phyloP scores from a whole-genome alignment of 2,888 invertebrate genomes.

The Hydropsyche betteni region DNA sequence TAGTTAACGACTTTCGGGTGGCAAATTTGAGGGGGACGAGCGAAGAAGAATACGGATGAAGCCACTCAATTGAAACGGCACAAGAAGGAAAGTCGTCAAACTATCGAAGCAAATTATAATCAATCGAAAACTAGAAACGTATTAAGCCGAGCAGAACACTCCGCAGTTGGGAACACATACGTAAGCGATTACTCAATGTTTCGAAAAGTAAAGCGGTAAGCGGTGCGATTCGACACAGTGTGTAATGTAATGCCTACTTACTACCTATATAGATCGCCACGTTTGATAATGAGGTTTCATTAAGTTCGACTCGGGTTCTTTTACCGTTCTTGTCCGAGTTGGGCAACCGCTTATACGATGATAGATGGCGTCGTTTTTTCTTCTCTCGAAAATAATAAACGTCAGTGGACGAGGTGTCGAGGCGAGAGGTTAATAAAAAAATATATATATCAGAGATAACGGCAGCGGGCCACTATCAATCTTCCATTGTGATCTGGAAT shows the following conservation, averaged over 20 bases:
- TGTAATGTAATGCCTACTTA: slow-evolving; percentile 6
- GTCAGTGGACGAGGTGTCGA: slow-evolving; percentile 18
- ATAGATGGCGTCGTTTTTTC: slow-evolving; percentile 23
- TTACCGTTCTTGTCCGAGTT: slow-evolving; percentile 3
- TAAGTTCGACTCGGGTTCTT: slow-evolving; percentile 26
- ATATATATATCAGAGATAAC: slow-evolving; percentile 23
- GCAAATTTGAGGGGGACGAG: neutral
- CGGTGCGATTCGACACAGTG: neutral
- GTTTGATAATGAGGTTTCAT: slow-evolving; percentile 25
- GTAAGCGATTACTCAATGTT: neutral
- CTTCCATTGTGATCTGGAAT: slow-evolving; percentile 40
- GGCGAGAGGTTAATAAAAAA: slow-evolving; percentile 32
- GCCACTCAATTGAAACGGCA: slow-evolving; percentile 21
- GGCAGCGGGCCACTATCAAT: slow-evolving; percentile 31
- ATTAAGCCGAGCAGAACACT: neutral
- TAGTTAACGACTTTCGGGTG: slow-evolving; percentile 22
- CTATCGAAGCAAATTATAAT: slow-evolving; percentile 18
- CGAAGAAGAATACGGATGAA: slow-evolving; percentile 14
- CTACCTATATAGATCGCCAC: neutral
- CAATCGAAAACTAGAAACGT: neutral
- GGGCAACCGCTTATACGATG: slow-evolving; percentile 27
- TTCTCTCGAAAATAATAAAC: slow-evolving; percentile 5
- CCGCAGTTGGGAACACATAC: neutral
- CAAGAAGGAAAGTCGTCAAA: slow-evolving; percentile 13
- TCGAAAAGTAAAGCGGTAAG: too few species aligned